Conservation (phyloP, 2,113 vertebrate species). For the Macrotus californicus region DNA sequence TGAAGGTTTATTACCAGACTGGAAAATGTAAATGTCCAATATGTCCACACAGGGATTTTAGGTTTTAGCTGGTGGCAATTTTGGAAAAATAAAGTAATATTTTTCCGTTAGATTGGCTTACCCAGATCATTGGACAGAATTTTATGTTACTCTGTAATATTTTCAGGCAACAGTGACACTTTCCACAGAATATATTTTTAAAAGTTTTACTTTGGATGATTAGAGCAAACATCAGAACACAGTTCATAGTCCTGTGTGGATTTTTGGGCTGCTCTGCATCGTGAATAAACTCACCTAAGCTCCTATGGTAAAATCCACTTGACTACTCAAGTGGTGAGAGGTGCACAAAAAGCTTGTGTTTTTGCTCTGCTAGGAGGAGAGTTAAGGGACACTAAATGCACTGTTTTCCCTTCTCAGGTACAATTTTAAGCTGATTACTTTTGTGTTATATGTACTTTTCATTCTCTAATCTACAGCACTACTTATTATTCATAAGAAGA, state of each 20-base stretch:
- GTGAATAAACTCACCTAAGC: conserved; percentile 4
- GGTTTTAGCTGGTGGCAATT: too few species aligned
- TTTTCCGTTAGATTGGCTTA: background rate
- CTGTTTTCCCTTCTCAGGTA: background rate
- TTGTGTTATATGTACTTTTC: background rate
- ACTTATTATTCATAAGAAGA: background rate
- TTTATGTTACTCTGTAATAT: background rate
- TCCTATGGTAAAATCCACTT: background rate
- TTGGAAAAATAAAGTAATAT: background rate
- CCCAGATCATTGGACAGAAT: background rate
- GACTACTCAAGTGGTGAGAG: conserved; percentile 27
- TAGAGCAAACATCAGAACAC: background rate
- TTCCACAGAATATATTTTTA: background rate
- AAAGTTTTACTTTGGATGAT: background rate
- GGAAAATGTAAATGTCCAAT: too few species aligned
- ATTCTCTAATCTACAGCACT: background rate
- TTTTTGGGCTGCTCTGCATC: background rate
- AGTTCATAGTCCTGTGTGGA: background rate
- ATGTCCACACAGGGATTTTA: too few species aligned
- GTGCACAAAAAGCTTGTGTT: background rate
- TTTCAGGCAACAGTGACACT: background rate
- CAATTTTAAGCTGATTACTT: background rate
- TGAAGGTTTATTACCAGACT: background rate
- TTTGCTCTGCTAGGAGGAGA: background rate
- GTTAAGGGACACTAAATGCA: background rate